These are phyloP conservation scores for Antechinus flavipes DNA, from an alignment of 2,113 vertebrate genomes.

Conservation along the genomic window DNA sequence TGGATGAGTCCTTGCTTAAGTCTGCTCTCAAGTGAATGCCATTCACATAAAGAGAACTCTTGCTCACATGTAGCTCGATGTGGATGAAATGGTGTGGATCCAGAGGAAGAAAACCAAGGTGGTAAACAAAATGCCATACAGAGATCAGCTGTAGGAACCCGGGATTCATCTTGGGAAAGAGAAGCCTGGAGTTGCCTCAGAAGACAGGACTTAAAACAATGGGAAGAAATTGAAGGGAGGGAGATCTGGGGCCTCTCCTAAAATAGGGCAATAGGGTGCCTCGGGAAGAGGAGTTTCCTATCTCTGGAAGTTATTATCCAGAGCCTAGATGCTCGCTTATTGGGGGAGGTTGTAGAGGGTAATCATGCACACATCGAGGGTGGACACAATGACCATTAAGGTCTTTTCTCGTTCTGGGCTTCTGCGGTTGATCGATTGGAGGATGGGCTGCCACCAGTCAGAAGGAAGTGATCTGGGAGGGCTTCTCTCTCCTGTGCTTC, in stretches of 20 bases:
- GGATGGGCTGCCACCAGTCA: background rate
- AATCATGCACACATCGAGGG: background rate
- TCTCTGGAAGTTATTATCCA: background rate
- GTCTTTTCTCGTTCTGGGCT: background rate
- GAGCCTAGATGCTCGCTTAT: background rate
- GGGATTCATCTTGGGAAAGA: background rate
- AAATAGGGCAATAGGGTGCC: background rate
- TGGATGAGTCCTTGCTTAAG: background rate
- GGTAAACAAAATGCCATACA: background rate
- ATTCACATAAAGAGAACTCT: background rate
- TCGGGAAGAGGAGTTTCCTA: background rate
- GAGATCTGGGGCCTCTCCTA: background rate
- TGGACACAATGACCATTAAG: background rate
- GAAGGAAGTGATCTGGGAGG: background rate
- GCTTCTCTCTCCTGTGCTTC: slow-evolving; percentile 3
- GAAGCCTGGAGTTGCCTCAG: background rate
- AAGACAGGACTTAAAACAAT: background rate
- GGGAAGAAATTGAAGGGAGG: background rate
- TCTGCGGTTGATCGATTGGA: background rate
- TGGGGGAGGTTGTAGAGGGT: background rate
- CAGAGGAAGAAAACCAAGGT: background rate
- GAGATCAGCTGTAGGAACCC: background rate
- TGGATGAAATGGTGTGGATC: background rate
- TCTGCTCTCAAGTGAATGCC: background rate
- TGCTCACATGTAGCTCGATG: background rate